A percentile compares a stretch with the other conserved stretches of the same genome.
phyloP scores from a whole-genome alignment of 2,888 invertebrate species.

The Pegoplata infirma region DNA sequence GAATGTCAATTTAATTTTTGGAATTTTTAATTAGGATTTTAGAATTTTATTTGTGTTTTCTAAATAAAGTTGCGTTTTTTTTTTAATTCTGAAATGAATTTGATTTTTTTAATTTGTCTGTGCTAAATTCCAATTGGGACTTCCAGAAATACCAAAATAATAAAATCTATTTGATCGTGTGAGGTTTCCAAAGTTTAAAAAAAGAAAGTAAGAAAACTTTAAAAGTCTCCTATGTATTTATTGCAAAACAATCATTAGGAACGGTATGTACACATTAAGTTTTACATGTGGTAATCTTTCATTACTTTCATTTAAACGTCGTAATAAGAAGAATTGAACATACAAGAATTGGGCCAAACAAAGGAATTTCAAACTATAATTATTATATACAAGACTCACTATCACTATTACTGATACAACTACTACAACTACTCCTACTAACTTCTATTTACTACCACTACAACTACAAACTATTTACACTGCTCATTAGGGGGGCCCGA shows the following conservation, averaged over 20 bases:
- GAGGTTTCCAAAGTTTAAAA: too few species aligned
- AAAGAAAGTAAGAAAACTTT: too few species aligned
- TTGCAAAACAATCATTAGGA: conserved; percentile 35
- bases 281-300: conserved; percentile 41
- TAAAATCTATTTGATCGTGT: too few species aligned
- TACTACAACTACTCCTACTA: neutral
- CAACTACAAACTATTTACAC: neutral
- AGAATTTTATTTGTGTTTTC: too few species aligned
- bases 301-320: conserved; percentile 49
- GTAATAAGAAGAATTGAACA: conserved; percentile 9
- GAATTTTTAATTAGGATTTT: too few species aligned
- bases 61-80: too few species aligned
- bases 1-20: too few species aligned
- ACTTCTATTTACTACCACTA: neutral
- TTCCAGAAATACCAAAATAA: too few species aligned
- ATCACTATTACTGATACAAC: conserved; percentile 15
- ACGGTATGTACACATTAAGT: conserved; percentile 20
- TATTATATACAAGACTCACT: neutral
- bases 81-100: too few species aligned
- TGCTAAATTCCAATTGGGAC: too few species aligned
- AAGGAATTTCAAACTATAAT: conserved; percentile 29
- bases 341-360: conserved; percentile 44
- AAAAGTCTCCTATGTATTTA: neutral
- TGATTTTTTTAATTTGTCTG: too few species aligned
- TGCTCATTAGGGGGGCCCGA: too few species aligned